Conservation (phyloP, 2,888 invertebrate species). For the Nemotelus pantherinus region DNA sequence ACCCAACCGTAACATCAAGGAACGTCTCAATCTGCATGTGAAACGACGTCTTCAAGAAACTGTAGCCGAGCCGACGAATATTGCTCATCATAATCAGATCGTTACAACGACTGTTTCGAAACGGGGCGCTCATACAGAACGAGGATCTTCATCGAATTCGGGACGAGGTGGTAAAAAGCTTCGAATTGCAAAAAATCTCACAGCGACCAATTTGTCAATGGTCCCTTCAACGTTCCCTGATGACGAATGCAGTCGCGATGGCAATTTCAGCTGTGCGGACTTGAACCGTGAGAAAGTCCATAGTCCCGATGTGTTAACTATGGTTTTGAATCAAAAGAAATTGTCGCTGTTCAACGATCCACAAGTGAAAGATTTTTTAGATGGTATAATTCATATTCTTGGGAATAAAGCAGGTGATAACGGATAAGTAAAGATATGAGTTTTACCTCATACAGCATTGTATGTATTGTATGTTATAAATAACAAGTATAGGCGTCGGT, state of each 20-base stretch:
- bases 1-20: slow-evolving; percentile 58
- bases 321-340: slow-evolving; percentile 60
- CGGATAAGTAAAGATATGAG: not conserved
- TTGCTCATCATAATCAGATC: not conserved
- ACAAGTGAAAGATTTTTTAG: slow-evolving; percentile 59
- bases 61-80: slow-evolving; percentile 19
- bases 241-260: slow-evolving; percentile 56
- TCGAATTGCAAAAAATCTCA: slow-evolving; percentile 46
- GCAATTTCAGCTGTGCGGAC: slow-evolving; percentile 52
- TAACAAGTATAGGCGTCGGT: too few species aligned
- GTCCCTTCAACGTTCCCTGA: slow-evolving; percentile 21
- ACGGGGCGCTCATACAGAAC: slow-evolving; percentile 8
- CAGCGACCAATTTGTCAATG: slow-evolving; percentile 24
- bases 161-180: slow-evolving; percentile 49
- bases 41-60: slow-evolving; percentile 61
- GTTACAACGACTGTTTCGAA: not conserved
- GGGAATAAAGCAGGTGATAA: slow-evolving; percentile 52
- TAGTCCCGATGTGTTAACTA: slow-evolving; percentile 59
- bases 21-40: slow-evolving; percentile 61
- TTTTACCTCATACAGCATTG: not conserved
- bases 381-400: slow-evolving; percentile 57
- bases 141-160: slow-evolving; percentile 13
- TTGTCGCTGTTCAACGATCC: slow-evolving; percentile 59
- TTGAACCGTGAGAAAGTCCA: slow-evolving; percentile 57
- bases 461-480: too few species aligned